Evolutionary conservation across 2,797 vertebrate species (phyloP).

Genomic region (Champsocephalus esox): DNA sequence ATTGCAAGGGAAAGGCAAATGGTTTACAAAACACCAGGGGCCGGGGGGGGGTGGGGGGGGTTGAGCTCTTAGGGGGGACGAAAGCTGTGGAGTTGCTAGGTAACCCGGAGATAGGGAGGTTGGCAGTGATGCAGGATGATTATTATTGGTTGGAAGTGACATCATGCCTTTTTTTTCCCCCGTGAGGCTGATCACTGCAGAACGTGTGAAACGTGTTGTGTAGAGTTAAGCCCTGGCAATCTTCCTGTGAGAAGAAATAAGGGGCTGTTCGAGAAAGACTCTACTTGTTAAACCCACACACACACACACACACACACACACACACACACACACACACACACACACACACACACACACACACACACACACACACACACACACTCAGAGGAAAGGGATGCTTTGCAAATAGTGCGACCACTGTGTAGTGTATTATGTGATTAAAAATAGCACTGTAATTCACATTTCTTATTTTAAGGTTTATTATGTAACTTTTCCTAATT

Average conservation of each 20-base stretch:
- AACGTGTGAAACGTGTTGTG: conserved; percentile 79
- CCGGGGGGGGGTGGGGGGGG: conserved; percentile 5
- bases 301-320: neutral
- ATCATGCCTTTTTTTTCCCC: conserved; percentile 76
- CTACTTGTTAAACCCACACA: neutral
- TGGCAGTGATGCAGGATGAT: conserved; percentile 82
- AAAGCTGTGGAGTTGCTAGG: conserved; percentile 83
- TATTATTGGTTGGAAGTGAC: conserved; percentile 87
- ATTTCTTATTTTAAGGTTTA: conserved; percentile 28
- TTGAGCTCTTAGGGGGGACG: conserved; percentile 67
- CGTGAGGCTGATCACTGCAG: conserved; percentile 80
- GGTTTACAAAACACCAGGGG: conserved; percentile 72
- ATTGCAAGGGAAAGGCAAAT: conserved; percentile 67
- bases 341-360: conserved; percentile 26
- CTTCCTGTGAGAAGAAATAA: conserved; percentile 62
- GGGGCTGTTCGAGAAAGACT: conserved; percentile 59
- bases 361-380: conserved; percentile 24
- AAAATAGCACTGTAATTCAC: conserved; percentile 62
- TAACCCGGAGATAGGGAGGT: conserved; percentile 80
- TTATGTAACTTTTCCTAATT: too few relatives aligned
- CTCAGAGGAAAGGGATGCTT: conserved; percentile 50
- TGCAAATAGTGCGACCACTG: conserved; percentile 60
- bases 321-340: neutral
- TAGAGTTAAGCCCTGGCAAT: conserved; percentile 69
- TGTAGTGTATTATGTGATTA: conserved; percentile 42